Percentiles rank a stretch among this genome's conserved stretches.
These are phyloP conservation scores for Isaurus tuberculatus DNA, from an alignment of 92 coral and sea anemone genomes.

Conservation along the genomic window DNA sequence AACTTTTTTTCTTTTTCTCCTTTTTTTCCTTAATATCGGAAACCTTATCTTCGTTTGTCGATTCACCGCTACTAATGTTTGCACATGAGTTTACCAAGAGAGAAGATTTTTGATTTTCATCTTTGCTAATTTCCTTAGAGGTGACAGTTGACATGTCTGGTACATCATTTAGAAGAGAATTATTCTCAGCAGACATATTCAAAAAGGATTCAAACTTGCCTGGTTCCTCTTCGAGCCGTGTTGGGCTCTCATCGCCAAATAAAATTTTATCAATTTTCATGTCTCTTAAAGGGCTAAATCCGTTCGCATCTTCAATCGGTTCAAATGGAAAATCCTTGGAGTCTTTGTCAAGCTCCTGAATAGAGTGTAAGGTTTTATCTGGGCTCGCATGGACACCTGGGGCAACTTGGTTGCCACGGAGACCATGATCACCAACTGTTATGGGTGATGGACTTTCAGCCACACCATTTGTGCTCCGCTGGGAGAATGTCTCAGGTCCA, in stretches of 20 bases:
- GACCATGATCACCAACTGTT: constrained; percentile 76
- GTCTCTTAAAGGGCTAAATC: constrained; percentile 20
- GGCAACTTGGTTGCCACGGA: constrained; percentile 85
- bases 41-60: constrained; percentile 31
- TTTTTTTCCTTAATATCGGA: constrained; percentile 52
- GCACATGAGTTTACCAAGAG: constrained; percentile 12
- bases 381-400: constrained; percentile 75
- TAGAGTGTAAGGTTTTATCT: neutral
- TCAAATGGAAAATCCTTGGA: constrained; percentile 1
- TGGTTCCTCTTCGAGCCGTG: neutral
- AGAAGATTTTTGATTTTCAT: neutral
- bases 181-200: constrained; percentile 7
- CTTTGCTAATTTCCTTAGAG: neutral
- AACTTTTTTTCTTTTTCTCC: constrained; percentile 47
- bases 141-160: constrained; percentile 8
- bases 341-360: neutral
- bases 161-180: constrained; percentile 31
- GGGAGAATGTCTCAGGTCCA: constrained; percentile 42
- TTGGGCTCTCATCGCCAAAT: constrained; percentile 35
- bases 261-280: too few species aligned
- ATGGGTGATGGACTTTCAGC: constrained; percentile 58
- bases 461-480: constrained; percentile 42
- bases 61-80: constrained; percentile 20
- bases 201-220: neutral
- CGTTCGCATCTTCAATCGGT: constrained; percentile 13